These are phyloP conservation scores for Boloria selene DNA, from an alignment of 2,888 invertebrate genomes.

Conservation along the genomic window DNA sequence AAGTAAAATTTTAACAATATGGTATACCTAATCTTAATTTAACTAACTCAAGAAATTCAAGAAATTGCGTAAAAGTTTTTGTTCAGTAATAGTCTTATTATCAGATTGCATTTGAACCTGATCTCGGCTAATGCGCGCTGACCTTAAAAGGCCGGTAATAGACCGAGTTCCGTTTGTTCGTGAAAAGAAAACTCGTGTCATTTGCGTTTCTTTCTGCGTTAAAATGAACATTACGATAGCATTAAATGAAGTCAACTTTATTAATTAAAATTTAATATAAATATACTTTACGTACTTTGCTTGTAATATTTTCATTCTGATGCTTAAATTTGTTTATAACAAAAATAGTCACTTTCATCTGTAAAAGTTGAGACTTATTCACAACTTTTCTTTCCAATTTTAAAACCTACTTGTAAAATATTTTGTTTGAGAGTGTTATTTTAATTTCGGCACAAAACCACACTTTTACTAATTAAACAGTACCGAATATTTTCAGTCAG, in stretches of 20 bases:
- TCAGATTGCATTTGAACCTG: background rate
- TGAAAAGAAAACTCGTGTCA: slow-evolving; percentile 2
- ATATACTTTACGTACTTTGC: background rate
- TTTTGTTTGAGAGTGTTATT: too few relatives aligned
- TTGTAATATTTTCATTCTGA: too few relatives aligned
- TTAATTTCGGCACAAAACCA: background rate
- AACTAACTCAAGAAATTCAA: too few relatives aligned
- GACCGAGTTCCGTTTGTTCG: background rate
- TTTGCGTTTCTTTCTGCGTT: background rate
- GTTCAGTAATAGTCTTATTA: too few relatives aligned
- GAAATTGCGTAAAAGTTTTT: too few relatives aligned
- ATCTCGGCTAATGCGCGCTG: background rate
- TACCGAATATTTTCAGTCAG: background rate
- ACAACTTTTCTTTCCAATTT: too few relatives aligned
- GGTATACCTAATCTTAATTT: too few relatives aligned
- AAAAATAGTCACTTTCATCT: too few relatives aligned
- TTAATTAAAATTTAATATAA: background rate
- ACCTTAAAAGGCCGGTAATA: slow-evolving; percentile 1
- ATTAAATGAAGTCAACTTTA: background rate
- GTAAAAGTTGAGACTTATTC: too few relatives aligned
- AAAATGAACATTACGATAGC: background rate
- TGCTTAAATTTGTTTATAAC: too few relatives aligned
- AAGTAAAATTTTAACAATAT: too few relatives aligned
- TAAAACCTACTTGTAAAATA: background rate
- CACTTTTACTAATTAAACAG: background rate